phyloP scores from a whole-genome alignment of 1,140 invertebrate genomes.

The Eurosta solidaginis region DNA sequence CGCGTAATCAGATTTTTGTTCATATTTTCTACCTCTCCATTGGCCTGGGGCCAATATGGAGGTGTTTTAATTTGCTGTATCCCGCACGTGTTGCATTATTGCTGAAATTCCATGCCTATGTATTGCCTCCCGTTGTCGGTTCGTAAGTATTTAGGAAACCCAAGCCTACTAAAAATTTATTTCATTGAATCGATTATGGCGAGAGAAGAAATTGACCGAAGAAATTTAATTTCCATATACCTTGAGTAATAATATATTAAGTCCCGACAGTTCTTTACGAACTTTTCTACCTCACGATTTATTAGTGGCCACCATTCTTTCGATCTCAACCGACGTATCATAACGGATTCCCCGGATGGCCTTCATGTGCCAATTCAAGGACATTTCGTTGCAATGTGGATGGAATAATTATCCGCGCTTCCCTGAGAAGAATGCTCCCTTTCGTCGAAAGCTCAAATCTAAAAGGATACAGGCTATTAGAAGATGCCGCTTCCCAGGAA shows the following conservation, averaged over 20 bases:
- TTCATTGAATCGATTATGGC: background rate
- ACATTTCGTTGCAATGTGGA: conserved; percentile 39
- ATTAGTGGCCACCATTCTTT: conserved; percentile 64
- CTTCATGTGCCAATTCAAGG: conserved; percentile 58
- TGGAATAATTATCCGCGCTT: conserved; percentile 46
- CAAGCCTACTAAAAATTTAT: background rate
- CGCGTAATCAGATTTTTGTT: too few relatives aligned
- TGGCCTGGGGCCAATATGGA: too few relatives aligned
- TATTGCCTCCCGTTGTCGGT: background rate
- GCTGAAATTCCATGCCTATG: background rate
- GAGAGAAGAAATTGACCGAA: background rate
- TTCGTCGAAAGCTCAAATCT: conserved; percentile 31
- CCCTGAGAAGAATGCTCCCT: conserved; percentile 28
- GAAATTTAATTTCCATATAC: conserved; percentile 33
- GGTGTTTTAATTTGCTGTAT: too few relatives aligned
- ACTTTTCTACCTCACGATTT: conserved; percentile 61
- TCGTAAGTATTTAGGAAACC: background rate
- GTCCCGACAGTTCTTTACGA: conserved; percentile 58
- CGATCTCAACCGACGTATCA: conserved; percentile 63
- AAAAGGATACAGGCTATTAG: conserved; percentile 32
- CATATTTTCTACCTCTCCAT: too few relatives aligned
- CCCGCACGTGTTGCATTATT: background rate
- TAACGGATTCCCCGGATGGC: conserved; percentile 63
- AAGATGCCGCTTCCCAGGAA: conserved; percentile 14
- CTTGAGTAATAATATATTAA: conserved; percentile 44